A percentile compares a stretch with the other conserved stretches of the same genome.
These are phyloP conservation scores for Ficedula albicollis DNA, from an alignment of 2,797 vertebrate species.

Conservation along the genomic window DNA sequence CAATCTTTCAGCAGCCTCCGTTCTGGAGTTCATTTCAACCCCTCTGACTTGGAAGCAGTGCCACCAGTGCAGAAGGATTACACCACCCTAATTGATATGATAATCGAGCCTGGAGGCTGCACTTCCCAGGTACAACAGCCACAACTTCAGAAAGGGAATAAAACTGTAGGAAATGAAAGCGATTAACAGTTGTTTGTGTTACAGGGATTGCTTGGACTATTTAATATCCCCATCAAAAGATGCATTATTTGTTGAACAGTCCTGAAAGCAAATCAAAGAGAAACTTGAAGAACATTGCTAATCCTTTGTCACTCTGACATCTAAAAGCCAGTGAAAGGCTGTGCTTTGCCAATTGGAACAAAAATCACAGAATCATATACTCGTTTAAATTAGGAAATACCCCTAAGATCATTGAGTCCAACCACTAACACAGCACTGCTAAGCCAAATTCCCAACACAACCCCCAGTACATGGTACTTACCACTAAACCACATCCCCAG, in stretches of 20 bases:
- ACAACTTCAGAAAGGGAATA: not conserved
- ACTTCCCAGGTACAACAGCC: constrained; percentile 39
- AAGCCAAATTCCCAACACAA: not conserved
- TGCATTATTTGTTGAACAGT: constrained; percentile 11
- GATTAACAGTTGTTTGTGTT: constrained; percentile 34
- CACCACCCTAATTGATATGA: constrained; percentile 24
- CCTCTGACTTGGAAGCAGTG: constrained; percentile 1
- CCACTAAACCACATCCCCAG: not conserved
- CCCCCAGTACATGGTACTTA: not conserved
- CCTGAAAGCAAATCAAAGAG: constrained; percentile 16
- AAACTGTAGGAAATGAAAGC: constrained; percentile 5
- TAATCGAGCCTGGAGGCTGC: constrained; percentile 47
- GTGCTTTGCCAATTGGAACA: not conserved
- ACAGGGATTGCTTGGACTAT: not conserved
- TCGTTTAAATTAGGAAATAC: not conserved
- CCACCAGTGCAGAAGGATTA: not conserved
- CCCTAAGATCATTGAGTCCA: not conserved
- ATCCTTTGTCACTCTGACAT: not conserved
- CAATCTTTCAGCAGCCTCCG: not conserved
- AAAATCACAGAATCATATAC: not conserved
- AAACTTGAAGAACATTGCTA: not conserved
- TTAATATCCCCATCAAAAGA: constrained; percentile 39
- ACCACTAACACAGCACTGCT: not conserved
- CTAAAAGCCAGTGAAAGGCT: not conserved
- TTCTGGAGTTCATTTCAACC: not conserved